phyloP scores from a whole-genome alignment of 2,888 invertebrate genomes.

The Brachylomia viminalis region DNA sequence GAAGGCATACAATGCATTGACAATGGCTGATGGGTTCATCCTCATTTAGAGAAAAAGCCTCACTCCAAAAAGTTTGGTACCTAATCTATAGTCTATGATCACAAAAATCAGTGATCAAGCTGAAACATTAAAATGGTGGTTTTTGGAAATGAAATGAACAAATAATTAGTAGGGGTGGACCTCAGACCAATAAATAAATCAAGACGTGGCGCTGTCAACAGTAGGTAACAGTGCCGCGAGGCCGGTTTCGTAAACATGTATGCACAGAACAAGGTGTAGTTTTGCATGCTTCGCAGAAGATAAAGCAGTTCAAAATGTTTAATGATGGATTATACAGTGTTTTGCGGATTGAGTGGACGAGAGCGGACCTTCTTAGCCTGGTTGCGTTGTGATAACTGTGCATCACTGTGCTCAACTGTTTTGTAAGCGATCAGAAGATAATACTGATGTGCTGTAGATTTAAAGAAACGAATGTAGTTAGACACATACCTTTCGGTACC shows the following conservation, averaged over 20 bases:
- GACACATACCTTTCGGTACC: not conserved
- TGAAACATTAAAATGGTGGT: not conserved
- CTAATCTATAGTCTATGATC: not conserved
- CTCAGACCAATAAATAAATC: no score
- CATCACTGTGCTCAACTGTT: constrained; percentile 44
- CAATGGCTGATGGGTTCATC: not conserved
- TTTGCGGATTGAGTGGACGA: not conserved
- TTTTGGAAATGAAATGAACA: not conserved
- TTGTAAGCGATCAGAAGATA: constrained; percentile 54
- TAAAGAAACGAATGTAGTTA: constrained; percentile 27
- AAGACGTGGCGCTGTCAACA: no score
- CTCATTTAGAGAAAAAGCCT: not conserved
- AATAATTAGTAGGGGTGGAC: not conserved
- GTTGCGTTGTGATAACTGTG: constrained; percentile 10
- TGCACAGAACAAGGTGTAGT: no score
- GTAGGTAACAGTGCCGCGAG: no score
- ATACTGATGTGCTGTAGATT: constrained; percentile 37
- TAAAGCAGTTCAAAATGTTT: not conserved
- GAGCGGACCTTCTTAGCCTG: constrained; percentile 19
- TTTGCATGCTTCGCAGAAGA: no score
- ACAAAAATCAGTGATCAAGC: not conserved
- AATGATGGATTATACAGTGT: not conserved
- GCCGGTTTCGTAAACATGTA: no score
- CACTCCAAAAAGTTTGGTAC: not conserved
- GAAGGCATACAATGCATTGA: constrained; percentile 31